A percentile compares a stretch with the other conserved stretches of the same genome.
Conservation (phyloP, 2,888 invertebrate species). For the Oxystoma pomonae region DNA sequence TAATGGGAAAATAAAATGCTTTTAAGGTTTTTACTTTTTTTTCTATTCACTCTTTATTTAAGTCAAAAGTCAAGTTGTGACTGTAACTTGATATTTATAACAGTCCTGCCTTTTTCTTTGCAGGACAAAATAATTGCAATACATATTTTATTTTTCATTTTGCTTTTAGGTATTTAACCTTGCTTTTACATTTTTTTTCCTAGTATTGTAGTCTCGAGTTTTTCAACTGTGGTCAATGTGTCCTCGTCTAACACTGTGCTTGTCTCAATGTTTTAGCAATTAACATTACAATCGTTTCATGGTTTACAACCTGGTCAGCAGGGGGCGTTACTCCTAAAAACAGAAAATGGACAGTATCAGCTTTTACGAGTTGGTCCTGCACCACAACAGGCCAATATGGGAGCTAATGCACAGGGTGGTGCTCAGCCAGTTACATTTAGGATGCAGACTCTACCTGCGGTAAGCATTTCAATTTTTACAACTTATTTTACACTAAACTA, state of each 20-base stretch:
- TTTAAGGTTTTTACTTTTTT: too few relatives aligned
- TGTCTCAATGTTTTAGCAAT: constrained; percentile 54
- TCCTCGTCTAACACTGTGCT: constrained; percentile 21
- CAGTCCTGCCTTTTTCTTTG: too few relatives aligned
- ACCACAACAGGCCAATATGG: constrained; percentile 54
- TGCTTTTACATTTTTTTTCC: background rate
- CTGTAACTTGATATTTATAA: too few relatives aligned
- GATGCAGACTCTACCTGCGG: constrained; percentile 82
- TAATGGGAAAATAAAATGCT: too few relatives aligned
- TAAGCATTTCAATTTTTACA: too few relatives aligned
- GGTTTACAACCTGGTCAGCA: constrained; percentile 84
- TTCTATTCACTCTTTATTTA: too few relatives aligned
- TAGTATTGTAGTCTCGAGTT: background rate
- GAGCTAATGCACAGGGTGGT: constrained; percentile 55
- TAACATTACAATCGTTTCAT: constrained; percentile 84
- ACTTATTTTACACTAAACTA: too few relatives aligned
- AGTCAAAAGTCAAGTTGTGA: too few relatives aligned
- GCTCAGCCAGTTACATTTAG: constrained; percentile 69
- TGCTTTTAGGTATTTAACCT: background rate
- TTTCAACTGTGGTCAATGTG: constrained; percentile 2
- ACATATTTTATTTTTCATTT: background rate
- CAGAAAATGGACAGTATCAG: constrained; percentile 95
- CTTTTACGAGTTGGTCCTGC: constrained; percentile 85
- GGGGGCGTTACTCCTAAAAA: constrained; percentile 88
- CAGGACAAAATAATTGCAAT: too few relatives aligned